Conservation (phyloP, 2,888 invertebrate species). For the Holacanthella duospinosa region DNA sequence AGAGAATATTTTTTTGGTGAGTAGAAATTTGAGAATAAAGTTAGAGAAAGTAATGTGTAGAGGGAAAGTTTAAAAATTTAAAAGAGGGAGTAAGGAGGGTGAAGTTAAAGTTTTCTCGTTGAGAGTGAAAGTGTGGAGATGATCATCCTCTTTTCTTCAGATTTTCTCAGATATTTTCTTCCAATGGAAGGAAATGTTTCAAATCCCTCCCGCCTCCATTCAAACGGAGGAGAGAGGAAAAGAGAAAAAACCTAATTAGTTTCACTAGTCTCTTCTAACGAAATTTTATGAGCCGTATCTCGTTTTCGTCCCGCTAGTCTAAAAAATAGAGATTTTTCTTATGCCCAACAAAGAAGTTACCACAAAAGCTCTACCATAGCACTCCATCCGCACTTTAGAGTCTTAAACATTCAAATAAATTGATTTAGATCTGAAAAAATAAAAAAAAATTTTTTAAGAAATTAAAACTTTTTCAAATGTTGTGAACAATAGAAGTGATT, state of each 20-base stretch:
- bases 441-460: too few species aligned
- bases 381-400: too few species aligned
- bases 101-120: background rate
- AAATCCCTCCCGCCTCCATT: background rate
- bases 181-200: background rate
- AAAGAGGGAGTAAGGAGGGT: slow-evolving; percentile 8
- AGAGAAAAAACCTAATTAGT: slow-evolving; percentile 33
- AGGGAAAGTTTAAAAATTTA: slow-evolving; percentile 19
- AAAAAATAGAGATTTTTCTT: background rate
- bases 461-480: too few species aligned
- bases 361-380: too few species aligned
- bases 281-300: slow-evolving; percentile 32
- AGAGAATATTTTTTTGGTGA: too few species aligned
- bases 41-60: slow-evolving; percentile 19
- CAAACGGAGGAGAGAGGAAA: slow-evolving; percentile 1
- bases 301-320: slow-evolving; percentile 7
- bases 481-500: too few species aligned
- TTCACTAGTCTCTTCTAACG: slow-evolving; percentile 26
- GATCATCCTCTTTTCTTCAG: too few species aligned
- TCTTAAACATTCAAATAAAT: too few species aligned
- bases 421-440: too few species aligned
- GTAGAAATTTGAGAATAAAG: slow-evolving; percentile 10
- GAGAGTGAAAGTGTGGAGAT: background rate
- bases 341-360: background rate
- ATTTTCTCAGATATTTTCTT: too few species aligned